Evolutionary conservation across 1,140 invertebrate genomes (phyloP).

Genomic region (Drosophila repletoides): DNA sequence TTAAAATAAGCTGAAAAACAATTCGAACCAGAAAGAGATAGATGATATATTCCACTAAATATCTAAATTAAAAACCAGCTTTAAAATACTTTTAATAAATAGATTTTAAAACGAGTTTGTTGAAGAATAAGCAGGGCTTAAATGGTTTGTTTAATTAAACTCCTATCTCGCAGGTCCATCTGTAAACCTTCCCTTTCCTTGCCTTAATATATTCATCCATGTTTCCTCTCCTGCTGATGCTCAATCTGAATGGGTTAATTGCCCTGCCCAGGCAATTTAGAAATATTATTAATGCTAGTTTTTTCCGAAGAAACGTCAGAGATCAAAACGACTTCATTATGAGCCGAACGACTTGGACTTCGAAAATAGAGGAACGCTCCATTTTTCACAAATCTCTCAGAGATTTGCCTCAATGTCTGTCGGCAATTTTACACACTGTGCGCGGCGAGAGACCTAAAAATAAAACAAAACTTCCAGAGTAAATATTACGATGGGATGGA

Average conservation of each 20-base stretch:
- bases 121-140: too few relatives aligned
- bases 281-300: slow-evolving; percentile 31
- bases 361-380: not conserved
- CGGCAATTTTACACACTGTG: slow-evolving; percentile 35
- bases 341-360: not conserved
- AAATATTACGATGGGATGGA: slow-evolving; percentile 17
- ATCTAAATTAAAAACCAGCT: too few relatives aligned
- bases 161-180: not conserved
- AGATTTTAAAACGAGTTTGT: too few relatives aligned
- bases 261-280: slow-evolving; percentile 30
- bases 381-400: slow-evolving; percentile 19
- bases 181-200: not conserved
- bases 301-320: slow-evolving; percentile 26
- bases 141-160: too few relatives aligned
- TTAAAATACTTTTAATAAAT: too few relatives aligned
- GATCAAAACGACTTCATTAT: slow-evolving; percentile 28
- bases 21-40: too few relatives aligned
- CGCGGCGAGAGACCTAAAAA: slow-evolving; percentile 26
- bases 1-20: too few relatives aligned
- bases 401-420: slow-evolving; percentile 23
- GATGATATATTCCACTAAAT: too few relatives aligned
- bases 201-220: not conserved
- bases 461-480: slow-evolving; percentile 3
- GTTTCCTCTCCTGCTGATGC: not conserved
- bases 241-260: slow-evolving; percentile 37